Conservation (phyloP, 2,113 vertebrate species). For the Dolichallabes microphthalmus region DNA sequence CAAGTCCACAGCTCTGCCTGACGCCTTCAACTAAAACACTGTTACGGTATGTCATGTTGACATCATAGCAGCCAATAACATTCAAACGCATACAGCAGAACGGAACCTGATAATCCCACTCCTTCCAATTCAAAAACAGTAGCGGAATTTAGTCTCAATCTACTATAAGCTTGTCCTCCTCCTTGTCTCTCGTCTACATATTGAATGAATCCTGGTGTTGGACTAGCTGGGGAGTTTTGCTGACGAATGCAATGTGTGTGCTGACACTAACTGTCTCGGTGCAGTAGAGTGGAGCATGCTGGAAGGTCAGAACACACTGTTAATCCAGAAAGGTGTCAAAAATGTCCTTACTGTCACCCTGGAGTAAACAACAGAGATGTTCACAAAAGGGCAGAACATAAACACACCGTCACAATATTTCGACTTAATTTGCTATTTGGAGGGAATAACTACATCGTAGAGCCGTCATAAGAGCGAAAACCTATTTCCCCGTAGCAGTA, state of each 20-base stretch:
- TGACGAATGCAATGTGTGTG: conserved; percentile 26
- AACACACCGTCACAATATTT: neutral
- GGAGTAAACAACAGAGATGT: neutral
- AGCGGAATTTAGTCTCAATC: neutral
- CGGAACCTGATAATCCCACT: neutral
- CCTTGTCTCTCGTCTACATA: neutral
- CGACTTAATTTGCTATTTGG: conserved; percentile 2
- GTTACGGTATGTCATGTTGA: neutral
- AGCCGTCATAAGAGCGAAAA: neutral
- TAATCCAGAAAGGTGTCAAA: conserved; percentile 49
- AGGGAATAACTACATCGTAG: neutral
- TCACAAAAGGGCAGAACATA: too few species aligned
- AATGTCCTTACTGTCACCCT: neutral
- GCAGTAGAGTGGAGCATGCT: conserved; percentile 64
- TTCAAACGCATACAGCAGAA: neutral
- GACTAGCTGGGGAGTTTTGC: conserved; percentile 3
- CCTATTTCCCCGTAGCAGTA: neutral
- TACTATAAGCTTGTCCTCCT: neutral
- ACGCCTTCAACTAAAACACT: neutral
- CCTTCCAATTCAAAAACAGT: neutral
- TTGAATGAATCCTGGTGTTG: conserved; percentile 1
- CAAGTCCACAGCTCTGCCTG: conserved; percentile 7
- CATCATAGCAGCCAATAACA: neutral
- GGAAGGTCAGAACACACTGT: conserved; percentile 63
- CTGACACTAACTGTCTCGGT: conserved; percentile 59